Evolutionary conservation across 2,888 invertebrate species (phyloP).

Genomic region (Melinaea menophilus): DNA sequence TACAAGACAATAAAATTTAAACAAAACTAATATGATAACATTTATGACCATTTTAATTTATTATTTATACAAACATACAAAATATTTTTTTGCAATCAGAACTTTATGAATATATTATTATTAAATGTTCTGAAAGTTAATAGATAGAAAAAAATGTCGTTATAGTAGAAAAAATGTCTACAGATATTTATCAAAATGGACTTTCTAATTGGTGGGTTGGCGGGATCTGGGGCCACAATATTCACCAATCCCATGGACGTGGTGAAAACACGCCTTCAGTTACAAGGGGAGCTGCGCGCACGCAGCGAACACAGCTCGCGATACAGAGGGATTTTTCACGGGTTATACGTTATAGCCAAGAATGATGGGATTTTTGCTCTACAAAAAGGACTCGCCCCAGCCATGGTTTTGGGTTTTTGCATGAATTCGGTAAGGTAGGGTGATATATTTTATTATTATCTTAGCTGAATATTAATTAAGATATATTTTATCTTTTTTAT

Average conservation of each 20-base stretch:
- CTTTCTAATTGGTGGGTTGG: conserved; percentile 83
- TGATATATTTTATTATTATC: not conserved
- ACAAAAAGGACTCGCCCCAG: conserved; percentile 88
- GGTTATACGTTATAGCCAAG: conserved; percentile 82
- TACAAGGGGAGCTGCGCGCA: conserved; percentile 86
- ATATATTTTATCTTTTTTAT: not conserved
- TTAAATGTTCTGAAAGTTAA: too few species aligned
- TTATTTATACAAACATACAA: too few species aligned
- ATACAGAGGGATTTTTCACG: conserved; percentile 83
- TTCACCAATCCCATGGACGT: conserved; percentile 94
- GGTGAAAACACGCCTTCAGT: conserved; percentile 90
- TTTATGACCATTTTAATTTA: too few species aligned
- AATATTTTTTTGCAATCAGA: too few species aligned
- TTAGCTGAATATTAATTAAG: not conserved
- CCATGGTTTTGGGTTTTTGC: conserved; percentile 86
- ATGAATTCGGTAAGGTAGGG: conserved; percentile 76
- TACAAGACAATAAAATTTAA: not conserved
- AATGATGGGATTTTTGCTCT: conserved; percentile 86
- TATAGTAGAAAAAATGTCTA: not conserved
- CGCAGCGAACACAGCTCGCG: conserved; percentile 33
- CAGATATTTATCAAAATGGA: conserved; percentile 71
- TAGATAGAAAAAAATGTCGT: not conserved
- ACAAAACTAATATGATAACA: not conserved
- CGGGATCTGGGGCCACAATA: conserved; percentile 86
- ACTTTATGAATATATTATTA: too few species aligned